Evolutionary conservation across 2,113 vertebrate species (phyloP), one percentile per base, ranked within the genome.

Genomic region (Ptychochromis oligacanthus): DNA sequence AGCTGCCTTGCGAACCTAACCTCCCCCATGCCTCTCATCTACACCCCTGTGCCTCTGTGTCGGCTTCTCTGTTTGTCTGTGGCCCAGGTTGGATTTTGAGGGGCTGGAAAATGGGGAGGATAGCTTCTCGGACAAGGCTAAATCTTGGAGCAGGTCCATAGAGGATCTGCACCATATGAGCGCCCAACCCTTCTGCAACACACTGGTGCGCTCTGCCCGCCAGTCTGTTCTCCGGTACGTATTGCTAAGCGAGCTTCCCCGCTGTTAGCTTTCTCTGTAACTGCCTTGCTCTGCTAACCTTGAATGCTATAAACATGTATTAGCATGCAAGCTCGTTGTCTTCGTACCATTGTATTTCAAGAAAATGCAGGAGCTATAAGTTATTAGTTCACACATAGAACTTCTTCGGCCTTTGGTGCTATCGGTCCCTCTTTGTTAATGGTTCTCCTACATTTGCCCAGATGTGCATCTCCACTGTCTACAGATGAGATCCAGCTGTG

Each of bases 171-270:
- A 99, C 95, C 97, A 96, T 83, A 95, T 93, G 75, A 94, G 95
- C 80, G 76, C 94, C 93, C 96, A 97, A 94, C 97, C 97, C 87
- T 97, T 98, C 91, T 95, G 96, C 97, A 97, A 97, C 96, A 97
- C 96, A 46, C 96, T 98, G 91, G 97, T 97, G 95, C 97, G 97
- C 96, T 97, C 97, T 52, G 97, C 97, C 75, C 97, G 97, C 94
- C 97, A 98, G 94, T 97, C 97, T 79, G 97, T 97, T 92, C 96
- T 97, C 92, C 97, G 98, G 97, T 99, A 99, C 75, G 98, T 98
- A 96, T 93, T 59, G 77, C 91, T 84, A 40, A 78, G 86, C 92
- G 40, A 70, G 85, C 87, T 80, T 75, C 65, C 80, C 85, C 2
- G 86, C 88, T 90, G 5, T 76, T 83, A 78, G 59, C 82, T 82